Evolutionary conservation across 2,888 invertebrate genomes (phyloP).

Genomic region (Callyntrura sp.): DNA sequence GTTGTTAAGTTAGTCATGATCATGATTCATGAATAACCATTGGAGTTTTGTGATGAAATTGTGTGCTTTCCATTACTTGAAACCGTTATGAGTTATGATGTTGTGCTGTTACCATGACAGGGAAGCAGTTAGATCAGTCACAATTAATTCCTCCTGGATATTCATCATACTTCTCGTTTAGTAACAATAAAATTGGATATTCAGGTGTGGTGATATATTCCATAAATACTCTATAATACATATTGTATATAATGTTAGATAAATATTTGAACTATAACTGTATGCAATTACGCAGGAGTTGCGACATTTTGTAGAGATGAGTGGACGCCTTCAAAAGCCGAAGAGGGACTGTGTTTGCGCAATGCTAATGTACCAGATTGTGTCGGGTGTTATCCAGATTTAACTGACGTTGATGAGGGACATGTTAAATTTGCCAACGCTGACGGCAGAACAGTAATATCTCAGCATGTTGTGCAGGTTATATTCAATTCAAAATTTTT

Average conservation of each 20-base stretch:
- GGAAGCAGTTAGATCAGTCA: conserved; percentile 65
- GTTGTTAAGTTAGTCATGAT: neutral
- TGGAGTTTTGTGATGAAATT: neutral
- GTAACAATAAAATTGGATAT: conserved; percentile 73
- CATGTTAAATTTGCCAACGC: conserved; percentile 70
- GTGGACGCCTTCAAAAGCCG: conserved; percentile 73
- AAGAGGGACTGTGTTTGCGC: conserved; percentile 68
- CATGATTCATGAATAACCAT: too few relatives aligned
- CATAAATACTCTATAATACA: too few relatives aligned
- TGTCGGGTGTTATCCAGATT: conserved; percentile 62
- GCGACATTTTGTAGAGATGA: conserved; percentile 75
- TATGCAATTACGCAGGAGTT: conserved; percentile 78
- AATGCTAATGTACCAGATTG: neutral
- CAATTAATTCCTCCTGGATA: conserved; percentile 71
- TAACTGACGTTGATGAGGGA: conserved; percentile 43
- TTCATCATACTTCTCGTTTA: conserved; percentile 80
- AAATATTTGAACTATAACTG: neutral
- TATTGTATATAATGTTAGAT: neutral
- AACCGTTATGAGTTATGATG: neutral
- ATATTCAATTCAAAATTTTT: neutral
- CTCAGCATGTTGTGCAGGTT: conserved; percentile 79
- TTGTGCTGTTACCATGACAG: too few relatives aligned
- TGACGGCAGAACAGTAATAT: conserved; percentile 79
- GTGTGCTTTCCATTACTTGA: neutral
- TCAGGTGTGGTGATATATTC: too few relatives aligned